Evolutionary conservation across 2,113 vertebrate genomes (phyloP).

Genomic region (Lagenorhynchus albirostris): DNA sequence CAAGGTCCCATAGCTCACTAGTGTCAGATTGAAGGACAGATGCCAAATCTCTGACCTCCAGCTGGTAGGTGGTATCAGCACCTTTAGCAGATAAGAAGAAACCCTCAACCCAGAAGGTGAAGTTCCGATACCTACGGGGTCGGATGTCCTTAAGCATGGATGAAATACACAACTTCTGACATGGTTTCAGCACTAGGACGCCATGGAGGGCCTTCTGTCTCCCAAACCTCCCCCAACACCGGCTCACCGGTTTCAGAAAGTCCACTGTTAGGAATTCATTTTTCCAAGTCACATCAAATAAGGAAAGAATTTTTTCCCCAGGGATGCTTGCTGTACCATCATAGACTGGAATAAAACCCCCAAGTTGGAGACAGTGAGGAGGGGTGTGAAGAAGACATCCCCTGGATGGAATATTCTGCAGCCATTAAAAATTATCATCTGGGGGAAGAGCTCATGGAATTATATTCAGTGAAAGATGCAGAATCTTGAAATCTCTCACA

Average conservation of each 20-base stretch:
- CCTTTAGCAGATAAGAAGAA: background rate
- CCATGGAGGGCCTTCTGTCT: background rate
- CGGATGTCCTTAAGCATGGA: background rate
- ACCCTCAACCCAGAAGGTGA: background rate
- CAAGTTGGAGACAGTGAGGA: background rate
- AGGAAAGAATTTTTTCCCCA: background rate
- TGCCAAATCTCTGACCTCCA: background rate
- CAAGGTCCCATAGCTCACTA: background rate
- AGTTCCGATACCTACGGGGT: background rate
- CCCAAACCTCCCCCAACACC: background rate
- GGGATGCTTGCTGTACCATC: background rate
- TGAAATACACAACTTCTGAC: background rate
- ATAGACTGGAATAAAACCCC: background rate
- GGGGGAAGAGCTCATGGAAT: background rate
- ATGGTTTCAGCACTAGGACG: background rate
- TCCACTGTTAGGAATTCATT: background rate
- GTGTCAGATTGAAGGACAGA: background rate
- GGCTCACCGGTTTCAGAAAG: background rate
- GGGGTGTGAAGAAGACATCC: background rate
- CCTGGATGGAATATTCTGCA: background rate
- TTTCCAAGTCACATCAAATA: background rate
- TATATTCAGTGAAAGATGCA: background rate
- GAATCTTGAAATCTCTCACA: constrained; percentile 1
- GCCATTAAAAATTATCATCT: background rate
- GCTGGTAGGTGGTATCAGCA: background rate